These are phyloP conservation scores for Palythoa caribaeorum DNA, from an alignment of 92 coral and sea anemone species.

Conservation along the genomic window DNA sequence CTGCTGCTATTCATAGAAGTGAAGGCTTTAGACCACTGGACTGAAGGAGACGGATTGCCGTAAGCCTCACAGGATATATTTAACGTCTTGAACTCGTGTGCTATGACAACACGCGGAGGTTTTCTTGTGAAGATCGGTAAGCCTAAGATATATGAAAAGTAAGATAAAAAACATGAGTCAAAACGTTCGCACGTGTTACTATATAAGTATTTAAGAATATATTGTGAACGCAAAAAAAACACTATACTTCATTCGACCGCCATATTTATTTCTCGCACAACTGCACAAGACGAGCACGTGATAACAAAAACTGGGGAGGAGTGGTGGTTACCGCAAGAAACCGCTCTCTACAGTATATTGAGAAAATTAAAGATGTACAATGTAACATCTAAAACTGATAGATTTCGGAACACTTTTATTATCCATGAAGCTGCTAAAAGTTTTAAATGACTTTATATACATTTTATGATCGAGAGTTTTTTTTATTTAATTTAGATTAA, in stretches of 20 bases:
- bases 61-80: conserved; percentile 15
- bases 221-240: too few species aligned
- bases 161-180: too few species aligned
- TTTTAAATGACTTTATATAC: not conserved
- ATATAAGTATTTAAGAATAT: too few species aligned
- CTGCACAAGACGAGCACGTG: not conserved
- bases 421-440: not conserved
- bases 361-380: not conserved
- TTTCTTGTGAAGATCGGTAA: too few species aligned
- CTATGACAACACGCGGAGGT: too few species aligned
- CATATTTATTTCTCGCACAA: not conserved
- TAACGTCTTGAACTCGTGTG: too few species aligned
- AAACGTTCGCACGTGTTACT: too few species aligned
- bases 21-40: conserved; percentile 13
- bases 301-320: not conserved
- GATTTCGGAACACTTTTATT: not conserved
- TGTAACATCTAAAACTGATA: not conserved
- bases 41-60: not conserved
- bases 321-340: too few species aligned
- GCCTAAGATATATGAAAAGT: too few species aligned
- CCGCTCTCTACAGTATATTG: not conserved
- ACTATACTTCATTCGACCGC: too few species aligned
- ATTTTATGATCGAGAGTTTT: not conserved
- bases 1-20: conserved; percentile 3
- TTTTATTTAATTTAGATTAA: not conserved